phyloP scores from a whole-genome alignment of 2,113 vertebrate species.

The Seriola dumerili region DNA sequence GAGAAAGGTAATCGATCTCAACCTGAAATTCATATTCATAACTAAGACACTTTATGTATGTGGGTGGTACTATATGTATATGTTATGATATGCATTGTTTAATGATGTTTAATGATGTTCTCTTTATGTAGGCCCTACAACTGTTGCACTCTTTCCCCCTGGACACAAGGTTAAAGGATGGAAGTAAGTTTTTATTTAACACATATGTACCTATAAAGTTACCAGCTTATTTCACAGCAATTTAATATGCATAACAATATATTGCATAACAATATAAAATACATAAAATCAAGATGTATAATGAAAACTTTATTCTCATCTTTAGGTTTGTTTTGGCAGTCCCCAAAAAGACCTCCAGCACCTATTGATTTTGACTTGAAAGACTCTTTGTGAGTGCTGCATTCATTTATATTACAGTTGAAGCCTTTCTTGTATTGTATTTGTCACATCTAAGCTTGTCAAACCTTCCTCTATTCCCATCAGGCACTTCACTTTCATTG shows the following conservation, averaged over 20 bases:
- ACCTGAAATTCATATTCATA: background rate
- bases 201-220: background rate
- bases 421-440: background rate
- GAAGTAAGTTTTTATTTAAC: conserved; percentile 88
- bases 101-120: background rate
- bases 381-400: conserved; percentile 92
- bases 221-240: background rate
- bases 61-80: no score
- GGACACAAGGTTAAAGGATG: conserved; percentile 96
- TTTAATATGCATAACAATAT: background rate
- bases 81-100: background rate
- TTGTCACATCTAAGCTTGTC: background rate
- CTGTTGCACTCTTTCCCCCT: conserved; percentile 97
- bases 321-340: conserved; percentile 98
- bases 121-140: conserved; percentile 89
- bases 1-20: conserved; percentile 89
- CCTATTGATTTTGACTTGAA: conserved; percentile 93
- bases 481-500: conserved; percentile 94
- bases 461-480: conserved; percentile 49
- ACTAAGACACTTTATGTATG: background rate
- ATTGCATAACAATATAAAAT: background rate
- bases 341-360: conserved; percentile 95
- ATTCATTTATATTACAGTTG: background rate
- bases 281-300: background rate
- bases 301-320: conserved; percentile 10